phyloP scores from a whole-genome alignment of 2,797 vertebrate genomes.

The Sebastes vulpes region DNA sequence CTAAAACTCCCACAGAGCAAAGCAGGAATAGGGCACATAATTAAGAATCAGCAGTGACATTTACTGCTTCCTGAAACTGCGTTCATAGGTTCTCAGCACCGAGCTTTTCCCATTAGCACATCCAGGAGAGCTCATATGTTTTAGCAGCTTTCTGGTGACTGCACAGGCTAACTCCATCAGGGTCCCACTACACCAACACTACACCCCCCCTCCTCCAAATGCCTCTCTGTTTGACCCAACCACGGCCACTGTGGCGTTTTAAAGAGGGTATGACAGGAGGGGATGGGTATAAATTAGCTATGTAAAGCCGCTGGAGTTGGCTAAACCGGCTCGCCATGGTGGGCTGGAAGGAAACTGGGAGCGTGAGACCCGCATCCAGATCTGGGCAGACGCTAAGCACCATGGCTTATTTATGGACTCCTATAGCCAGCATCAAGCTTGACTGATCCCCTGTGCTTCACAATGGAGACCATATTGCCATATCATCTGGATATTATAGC shows the following conservation, averaged over 20 bases:
- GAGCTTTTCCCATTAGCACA: conserved; percentile 65
- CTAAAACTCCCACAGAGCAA: conserved; percentile 24
- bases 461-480: conserved; percentile 47
- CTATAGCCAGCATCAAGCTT: conserved; percentile 31
- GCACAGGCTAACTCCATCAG: conserved; percentile 43
- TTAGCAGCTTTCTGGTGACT: conserved; percentile 67
- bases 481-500: conserved; percentile 58
- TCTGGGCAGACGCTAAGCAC: conserved; percentile 37
- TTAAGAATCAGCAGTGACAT: conserved; percentile 77
- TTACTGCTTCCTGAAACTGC: conserved; percentile 76
- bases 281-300: conserved; percentile 71
- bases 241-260: conserved; percentile 59
- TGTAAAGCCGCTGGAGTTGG: conserved; percentile 53
- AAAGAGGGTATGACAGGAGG: conserved; percentile 66
- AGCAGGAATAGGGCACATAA: conserved; percentile 47
- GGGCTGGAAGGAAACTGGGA: conserved; percentile 53
- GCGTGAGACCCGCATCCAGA: conserved; percentile 57
- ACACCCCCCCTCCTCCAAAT: background rate
- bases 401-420: conserved; percentile 74
- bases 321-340: conserved; percentile 47
- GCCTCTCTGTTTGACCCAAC: conserved; percentile 34
- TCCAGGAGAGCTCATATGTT: conserved; percentile 54
- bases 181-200: conserved; percentile 30
- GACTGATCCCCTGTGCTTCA: conserved; percentile 45
- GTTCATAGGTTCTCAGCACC: conserved; percentile 40